phyloP scores from a whole-genome alignment of 2,888 invertebrate genomes.

The Mimumesa dahlbomi region DNA sequence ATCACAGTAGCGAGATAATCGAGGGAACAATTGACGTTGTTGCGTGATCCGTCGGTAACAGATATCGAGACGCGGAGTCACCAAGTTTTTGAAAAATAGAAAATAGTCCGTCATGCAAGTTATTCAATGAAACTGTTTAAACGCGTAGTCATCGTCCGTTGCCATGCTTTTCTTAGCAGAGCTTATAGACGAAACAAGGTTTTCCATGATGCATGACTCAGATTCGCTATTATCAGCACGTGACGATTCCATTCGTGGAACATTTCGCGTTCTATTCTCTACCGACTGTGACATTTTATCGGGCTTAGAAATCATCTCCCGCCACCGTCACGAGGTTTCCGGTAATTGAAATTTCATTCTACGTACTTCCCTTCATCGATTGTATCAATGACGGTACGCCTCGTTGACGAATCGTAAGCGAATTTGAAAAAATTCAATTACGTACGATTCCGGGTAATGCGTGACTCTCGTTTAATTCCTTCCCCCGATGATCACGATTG shows the following conservation, averaged over 20 bases:
- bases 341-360: neutral
- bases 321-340: neutral
- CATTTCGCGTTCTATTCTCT: neutral
- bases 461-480: neutral
- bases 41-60: no score
- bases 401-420: neutral
- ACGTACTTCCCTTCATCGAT: no score
- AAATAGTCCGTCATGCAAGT: no score
- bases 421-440: constrained; percentile 5
- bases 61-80: no score
- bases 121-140: no score
- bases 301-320: neutral
- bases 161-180: no score
- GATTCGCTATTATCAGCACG: neutral
- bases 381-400: no score
- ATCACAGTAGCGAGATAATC: no score
- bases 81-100: no score
- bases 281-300: neutral
- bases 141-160: no score
- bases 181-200: constrained; percentile 1
- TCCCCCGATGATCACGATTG: neutral
- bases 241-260: neutral
- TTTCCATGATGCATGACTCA: neutral
- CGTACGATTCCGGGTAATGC: neutral
- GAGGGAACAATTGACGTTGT: no score